Evolutionary conservation across 2,888 invertebrate species (phyloP), one percentile per base, ranked within the genome.

Genomic region (Dryomyza anilis): DNA sequence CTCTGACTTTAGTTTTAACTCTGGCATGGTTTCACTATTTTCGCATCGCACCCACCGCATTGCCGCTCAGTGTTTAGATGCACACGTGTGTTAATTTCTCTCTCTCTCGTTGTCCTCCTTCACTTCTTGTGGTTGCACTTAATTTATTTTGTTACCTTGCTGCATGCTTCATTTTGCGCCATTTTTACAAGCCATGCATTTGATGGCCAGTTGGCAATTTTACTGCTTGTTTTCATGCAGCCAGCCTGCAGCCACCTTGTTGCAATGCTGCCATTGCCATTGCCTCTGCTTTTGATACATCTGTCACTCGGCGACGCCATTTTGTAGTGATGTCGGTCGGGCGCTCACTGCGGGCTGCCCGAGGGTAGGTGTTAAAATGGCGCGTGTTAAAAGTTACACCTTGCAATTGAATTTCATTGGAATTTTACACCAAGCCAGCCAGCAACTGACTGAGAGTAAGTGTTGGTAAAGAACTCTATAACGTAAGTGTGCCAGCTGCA

Each of bases 341-440:
- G n/a, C n/a, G 43, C 43, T 43, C 16, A 19, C 19, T 43, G 43
- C 16, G 43, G n/a, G 43, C 27, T 23, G n/a, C n/a, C n/a, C 16
- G 43, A 3, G 8, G 16, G 14, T 27, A 39, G 36, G 27, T 39
- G 61, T 16, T 19, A n/a, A 45, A 53, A 62, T 30, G 43, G 46
- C 36, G 55, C 63, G 67, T 59, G 64, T 43, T 63, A 59, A 67
- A 63, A 60, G 65, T 65, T 65, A 61, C 67, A 65, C 67, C 65
- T 65, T 57, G 19, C 65, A 63, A 65, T 60, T 60, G 61, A 60
- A 65, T 63, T 63, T 45, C 67, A 57, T 30, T 53, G 36, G 46
- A 53, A 55, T 55, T 57, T 50, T 48, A 50, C 64, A 60, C 16
- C 46, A 27, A 5, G 14, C 29, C 39, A 62, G 55, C 30, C 16